Base-by-base conservation (phyloP, 2,113 vertebrate species). In the Ammodytes dubius region DNA sequence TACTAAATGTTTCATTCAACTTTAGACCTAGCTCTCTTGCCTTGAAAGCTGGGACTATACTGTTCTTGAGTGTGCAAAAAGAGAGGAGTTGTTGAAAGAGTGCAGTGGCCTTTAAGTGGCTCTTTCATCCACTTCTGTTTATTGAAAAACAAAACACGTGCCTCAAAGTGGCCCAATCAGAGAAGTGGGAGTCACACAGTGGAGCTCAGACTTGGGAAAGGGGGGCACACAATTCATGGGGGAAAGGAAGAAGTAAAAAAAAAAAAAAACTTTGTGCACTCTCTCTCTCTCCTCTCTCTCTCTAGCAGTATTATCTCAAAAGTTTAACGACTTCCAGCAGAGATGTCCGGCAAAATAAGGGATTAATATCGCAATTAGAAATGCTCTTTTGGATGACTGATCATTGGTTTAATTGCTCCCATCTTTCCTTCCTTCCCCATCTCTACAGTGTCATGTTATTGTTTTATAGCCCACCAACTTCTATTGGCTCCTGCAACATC, bases 101-200 rank as follows among this genome's bases (percentile, higher is more conserved):
- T 40, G 69, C 85, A 72, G 79, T 27, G 64, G 64, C 64, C 27
- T 56, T 50, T 52, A 84, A 91, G 84, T 82, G 82, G 73, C 27
- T 67, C 83, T 87, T 73, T 89, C 73, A 81, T 85, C 72, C 77
- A 63, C 68, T 60, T 42, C 43, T 89, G 86, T 89, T 92, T 89
- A 88, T 87, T 92, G 86, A 82, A 76, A 91, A 90, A 88, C 90
- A 89, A 89, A 92, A 74, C 83, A 91, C 75, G 87, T 83, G 81
- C 82, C 74, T 82, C 57, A 82, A 81, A 89, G 84, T 88, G 85
- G 65, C 76, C 59, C 81, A 71, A 74, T 87, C 82, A 68, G 43
- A 76, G 81, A 77, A 86, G 74, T 81, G 75, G 66, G 64, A 78
- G 83, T 46, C 73, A 70, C 73, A 70, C 70, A 37, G n/a, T 8